Conservation (phyloP, 2,113 vertebrate genomes). For the Smithornis capensis region DNA sequence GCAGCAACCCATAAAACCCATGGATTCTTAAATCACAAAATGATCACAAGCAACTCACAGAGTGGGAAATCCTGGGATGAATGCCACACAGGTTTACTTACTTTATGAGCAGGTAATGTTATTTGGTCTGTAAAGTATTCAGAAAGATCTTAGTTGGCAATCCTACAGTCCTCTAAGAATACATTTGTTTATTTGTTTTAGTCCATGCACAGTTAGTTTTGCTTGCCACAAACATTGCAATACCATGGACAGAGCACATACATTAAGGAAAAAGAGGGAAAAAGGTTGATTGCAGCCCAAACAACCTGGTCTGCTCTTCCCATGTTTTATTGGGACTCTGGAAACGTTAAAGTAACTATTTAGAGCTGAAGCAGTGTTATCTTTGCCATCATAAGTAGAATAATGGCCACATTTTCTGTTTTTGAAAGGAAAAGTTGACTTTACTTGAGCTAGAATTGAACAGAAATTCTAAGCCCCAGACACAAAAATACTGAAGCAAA, state of each 20-base stretch:
- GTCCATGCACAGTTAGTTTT: neutral
- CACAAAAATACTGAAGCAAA: neutral
- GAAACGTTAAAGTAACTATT: neutral
- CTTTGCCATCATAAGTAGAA: neutral
- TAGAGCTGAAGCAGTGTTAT: neutral
- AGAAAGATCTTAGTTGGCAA: neutral
- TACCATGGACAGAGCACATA: neutral
- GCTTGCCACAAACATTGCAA: neutral
- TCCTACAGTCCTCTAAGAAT: neutral
- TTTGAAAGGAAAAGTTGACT: neutral
- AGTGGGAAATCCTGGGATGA: neutral
- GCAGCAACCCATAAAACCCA: neutral
- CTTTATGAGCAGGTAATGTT: neutral
- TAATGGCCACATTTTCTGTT: neutral
- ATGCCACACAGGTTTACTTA: neutral
- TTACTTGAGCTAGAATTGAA: neutral
- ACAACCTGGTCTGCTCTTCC: neutral
- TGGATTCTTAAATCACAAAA: neutral
- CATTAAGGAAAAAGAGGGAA: fast-evolving
- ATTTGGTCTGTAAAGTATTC: neutral
- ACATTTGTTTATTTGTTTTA: neutral
- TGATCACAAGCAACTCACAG: neutral
- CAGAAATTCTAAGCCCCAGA: neutral
- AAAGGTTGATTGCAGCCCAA: neutral
- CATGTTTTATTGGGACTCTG: neutral